These are phyloP conservation scores for Oenanthe oenanthe DNA, from an alignment of 2,113 vertebrate species.

Conservation along the genomic window DNA sequence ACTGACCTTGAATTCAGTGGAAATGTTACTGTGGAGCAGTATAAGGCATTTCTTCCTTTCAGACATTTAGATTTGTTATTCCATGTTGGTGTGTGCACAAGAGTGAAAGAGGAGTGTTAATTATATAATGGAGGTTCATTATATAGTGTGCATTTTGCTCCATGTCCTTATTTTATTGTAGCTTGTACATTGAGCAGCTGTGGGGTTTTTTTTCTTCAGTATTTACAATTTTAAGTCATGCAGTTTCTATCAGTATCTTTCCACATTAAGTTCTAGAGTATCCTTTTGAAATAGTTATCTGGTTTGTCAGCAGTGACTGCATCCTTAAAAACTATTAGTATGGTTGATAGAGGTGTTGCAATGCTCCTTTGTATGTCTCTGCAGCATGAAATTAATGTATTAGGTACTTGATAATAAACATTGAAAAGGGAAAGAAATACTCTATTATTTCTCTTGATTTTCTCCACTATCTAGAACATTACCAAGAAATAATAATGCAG, in stretches of 20 bases:
- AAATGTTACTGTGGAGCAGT: neutral
- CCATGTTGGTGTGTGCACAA: neutral
- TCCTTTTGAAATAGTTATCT: neutral
- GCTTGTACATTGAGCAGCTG: neutral
- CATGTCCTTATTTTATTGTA: neutral
- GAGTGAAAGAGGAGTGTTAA: neutral
- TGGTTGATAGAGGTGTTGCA: neutral
- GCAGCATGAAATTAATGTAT: neutral
- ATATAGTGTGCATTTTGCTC: neutral
- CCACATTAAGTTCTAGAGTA: neutral
- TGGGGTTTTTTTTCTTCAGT: neutral
- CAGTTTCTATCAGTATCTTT: neutral
- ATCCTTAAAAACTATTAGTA: neutral
- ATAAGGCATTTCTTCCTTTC: neutral
- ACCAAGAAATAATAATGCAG: neutral
- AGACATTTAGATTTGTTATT: neutral
- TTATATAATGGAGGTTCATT: neutral
- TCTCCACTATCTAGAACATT: neutral
- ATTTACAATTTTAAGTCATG: neutral
- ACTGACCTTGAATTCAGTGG: constrained; percentile 23
- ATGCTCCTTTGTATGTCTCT: neutral
- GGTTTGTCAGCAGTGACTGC: neutral
- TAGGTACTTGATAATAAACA: neutral
- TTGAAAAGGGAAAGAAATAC: neutral
- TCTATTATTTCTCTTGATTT: neutral